Conservation (phyloP, 1,140 invertebrate genomes). For the Papilio machaon region DNA sequence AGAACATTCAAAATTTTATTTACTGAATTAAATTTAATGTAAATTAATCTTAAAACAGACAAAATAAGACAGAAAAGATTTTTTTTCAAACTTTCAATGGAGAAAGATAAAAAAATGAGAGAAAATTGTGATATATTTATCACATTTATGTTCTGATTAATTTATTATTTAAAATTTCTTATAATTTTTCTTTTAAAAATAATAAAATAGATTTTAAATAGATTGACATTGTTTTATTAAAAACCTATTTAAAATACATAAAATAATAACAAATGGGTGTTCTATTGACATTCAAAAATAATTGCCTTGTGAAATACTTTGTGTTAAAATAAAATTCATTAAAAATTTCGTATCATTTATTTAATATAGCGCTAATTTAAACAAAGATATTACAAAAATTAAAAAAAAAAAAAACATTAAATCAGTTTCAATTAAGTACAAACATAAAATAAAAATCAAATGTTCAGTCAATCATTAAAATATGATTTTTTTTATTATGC, state of each 20-base stretch:
- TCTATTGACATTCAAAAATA: no score
- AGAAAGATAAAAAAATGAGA: not conserved
- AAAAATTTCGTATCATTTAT: conserved; percentile 49
- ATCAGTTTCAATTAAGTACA: conserved; percentile 60
- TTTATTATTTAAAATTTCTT: conserved; percentile 75
- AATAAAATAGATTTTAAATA: conserved; percentile 73
- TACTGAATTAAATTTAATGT: not conserved
- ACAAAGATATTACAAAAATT: conserved; percentile 45
- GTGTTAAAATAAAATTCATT: not conserved
- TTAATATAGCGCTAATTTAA: conserved; percentile 45
- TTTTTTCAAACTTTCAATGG: not conserved
- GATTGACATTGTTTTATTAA: conserved; percentile 55
- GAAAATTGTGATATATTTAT: conserved; percentile 61
- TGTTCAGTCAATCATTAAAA: conserved; percentile 56
- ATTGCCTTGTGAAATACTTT: no score
- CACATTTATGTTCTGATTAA: conserved; percentile 69
- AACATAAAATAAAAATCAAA: conserved; percentile 55
- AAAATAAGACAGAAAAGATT: not conserved
- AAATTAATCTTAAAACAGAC: not conserved
- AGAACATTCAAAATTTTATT: not conserved
- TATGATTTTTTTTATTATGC: conserved; percentile 31
- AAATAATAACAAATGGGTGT: not conserved
- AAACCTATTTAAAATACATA: not conserved
- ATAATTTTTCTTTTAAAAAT: conserved; percentile 68
- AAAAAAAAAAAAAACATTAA: conserved; percentile 44